These are phyloP conservation scores for Aricia artaxerxes DNA, from an alignment of 2,888 invertebrate species.

Conservation along the genomic window DNA sequence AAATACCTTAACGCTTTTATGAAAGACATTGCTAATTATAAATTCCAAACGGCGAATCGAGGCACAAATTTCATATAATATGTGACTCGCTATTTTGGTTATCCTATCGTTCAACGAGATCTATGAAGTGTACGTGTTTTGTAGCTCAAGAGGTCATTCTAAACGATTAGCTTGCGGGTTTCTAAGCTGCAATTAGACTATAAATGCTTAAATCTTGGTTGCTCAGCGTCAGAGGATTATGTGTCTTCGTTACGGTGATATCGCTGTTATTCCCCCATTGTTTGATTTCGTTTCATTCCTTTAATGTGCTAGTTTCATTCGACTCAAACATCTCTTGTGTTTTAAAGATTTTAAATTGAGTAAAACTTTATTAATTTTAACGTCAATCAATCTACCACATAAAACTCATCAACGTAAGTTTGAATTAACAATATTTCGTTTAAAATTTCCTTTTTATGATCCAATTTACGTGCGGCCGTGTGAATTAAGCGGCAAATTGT, in stretches of 20 bases:
- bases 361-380: not conserved
- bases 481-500: not conserved
- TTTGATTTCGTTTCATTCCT: not conserved
- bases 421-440: not conserved
- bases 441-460: not conserved
- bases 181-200: not conserved
- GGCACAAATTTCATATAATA: too few species aligned
- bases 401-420: not conserved
- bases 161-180: constrained; percentile 1
- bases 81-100: not conserved
- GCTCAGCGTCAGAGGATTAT: not conserved
- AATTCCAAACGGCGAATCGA: too few species aligned
- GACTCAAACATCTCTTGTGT: not conserved
- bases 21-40: not conserved
- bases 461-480: not conserved
- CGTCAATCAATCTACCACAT: not conserved
- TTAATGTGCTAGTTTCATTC: not conserved
- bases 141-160: not conserved
- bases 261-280: not conserved
- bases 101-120: too few species aligned
- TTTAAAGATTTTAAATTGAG: not conserved
- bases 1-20: not conserved
- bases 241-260: not conserved
- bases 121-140: not conserved
- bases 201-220: not conserved